Conservation (phyloP, 2,797 vertebrate genomes). For the Poeciliopsis infans region DNA sequence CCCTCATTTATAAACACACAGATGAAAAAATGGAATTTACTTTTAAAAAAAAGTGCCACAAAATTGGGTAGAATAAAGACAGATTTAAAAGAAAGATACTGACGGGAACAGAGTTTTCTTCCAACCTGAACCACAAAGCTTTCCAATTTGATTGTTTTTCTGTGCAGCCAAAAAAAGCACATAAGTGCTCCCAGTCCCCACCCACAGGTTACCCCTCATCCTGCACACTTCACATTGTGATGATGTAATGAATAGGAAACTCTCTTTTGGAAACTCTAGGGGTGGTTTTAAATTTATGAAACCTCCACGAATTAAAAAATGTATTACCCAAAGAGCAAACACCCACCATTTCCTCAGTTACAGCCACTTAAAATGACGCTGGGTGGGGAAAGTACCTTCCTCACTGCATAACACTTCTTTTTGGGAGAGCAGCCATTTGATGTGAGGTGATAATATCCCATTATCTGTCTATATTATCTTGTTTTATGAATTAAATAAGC, state of each 20-base stretch:
- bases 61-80: not conserved
- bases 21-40: not conserved
- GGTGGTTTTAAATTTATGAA: slow-evolving; percentile 1
- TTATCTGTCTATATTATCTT: not conserved
- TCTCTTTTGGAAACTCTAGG: not conserved
- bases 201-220: not conserved
- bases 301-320: not conserved
- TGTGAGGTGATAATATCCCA: not conserved
- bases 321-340: not conserved
- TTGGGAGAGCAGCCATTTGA: slow-evolving; percentile 2
- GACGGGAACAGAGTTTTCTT: not conserved
- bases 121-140: not conserved
- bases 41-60: not conserved
- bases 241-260: slow-evolving; percentile 13
- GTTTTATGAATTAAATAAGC: not conserved
- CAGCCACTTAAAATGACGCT: not conserved
- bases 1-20: not conserved
- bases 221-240: slow-evolving; percentile 1
- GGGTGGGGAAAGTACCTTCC: not conserved
- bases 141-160: not conserved
- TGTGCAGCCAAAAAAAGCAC: not conserved
- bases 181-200: not conserved
- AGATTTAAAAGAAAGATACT: not conserved
- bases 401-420: not conserved
- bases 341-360: not conserved